These are phyloP conservation scores for Diabrotica balteata DNA, from an alignment of 2,888 invertebrate genomes.

Conservation along the genomic window DNA sequence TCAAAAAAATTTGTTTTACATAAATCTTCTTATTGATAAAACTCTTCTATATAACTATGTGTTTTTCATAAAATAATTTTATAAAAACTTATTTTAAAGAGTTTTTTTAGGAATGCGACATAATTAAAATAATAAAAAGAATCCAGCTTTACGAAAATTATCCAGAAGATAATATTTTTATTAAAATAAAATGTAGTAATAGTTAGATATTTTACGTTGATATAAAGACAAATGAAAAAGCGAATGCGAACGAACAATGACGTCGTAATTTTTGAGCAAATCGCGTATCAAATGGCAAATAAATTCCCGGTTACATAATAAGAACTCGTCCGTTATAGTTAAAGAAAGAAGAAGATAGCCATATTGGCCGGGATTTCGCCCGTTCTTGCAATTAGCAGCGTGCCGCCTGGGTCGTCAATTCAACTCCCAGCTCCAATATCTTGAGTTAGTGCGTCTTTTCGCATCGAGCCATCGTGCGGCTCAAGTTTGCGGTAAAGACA, in stretches of 20 bases:
- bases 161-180: no score
- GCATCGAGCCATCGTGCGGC: conserved; percentile 1
- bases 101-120: no score
- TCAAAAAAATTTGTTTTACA: no score
- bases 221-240: no score
- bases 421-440: conserved; percentile 39
- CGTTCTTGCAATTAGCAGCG: conserved; percentile 43
- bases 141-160: no score
- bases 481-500: conserved; percentile 35
- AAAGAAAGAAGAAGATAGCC: conserved; percentile 37
- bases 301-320: conserved; percentile 34
- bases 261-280: neutral
- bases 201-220: no score
- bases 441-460: conserved; percentile 40
- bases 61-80: no score
- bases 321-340: conserved; percentile 28
- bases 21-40: no score
- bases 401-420: conserved; percentile 39
- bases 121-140: no score
- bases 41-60: no score
- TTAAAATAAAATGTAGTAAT: no score
- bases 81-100: no score
- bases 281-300: conserved; percentile 1
- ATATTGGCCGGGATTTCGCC: conserved; percentile 37
- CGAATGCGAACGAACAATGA: neutral